Base-by-base conservation (phyloP, 2,888 invertebrate species). In the Chloroclysta siterata region DNA sequence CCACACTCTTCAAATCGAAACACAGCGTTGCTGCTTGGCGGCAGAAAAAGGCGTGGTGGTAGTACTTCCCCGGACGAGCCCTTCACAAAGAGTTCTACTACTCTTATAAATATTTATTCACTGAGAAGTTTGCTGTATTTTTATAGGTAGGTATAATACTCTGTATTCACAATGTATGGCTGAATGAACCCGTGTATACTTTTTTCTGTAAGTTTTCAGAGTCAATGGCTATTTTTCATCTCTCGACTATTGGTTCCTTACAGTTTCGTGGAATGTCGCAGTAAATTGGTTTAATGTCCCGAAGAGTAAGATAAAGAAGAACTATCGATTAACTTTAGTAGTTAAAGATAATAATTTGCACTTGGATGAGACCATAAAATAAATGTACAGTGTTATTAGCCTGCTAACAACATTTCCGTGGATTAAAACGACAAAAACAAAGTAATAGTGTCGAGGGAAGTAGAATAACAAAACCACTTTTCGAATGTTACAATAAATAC, bases 331-430 rank as follows among this genome's bases (percentile, higher is more conserved):
- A 79, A 80, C 72, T 80, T 78, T 66, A 60, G 77, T 76, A 77
- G 76, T 84, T 80, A 80, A 70, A 70, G 74, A 74, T 74, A 75
- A 78, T 84, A 77, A 81, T 84, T 81, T 77, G 68, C 77, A 70
- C 77, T 70, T 64, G 68, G 73, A 81, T 74, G 73, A 72, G 70
- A 72, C 76, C 65, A 84, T 81, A 78, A 79, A 80, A 79, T 68
- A 74, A 66, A 74, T 73, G 76, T 64, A 60, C 58, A 62, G 63
- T 54, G 61, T 61, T 56, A 53, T 63, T 71, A 73, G 71, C 72
- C 70, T 69, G 70, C 65, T 74, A 72, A 75, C 68, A 69, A 73
- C 70, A 66, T 72, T 66, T 56, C 58, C 70, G 71, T 68, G 63
- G 69, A 72, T 60, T 65, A 65, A 60, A 74, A 74, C 53, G 72